Conservation (phyloP, 1,140 invertebrate species). For the Neodiprion virginianus region DNA sequence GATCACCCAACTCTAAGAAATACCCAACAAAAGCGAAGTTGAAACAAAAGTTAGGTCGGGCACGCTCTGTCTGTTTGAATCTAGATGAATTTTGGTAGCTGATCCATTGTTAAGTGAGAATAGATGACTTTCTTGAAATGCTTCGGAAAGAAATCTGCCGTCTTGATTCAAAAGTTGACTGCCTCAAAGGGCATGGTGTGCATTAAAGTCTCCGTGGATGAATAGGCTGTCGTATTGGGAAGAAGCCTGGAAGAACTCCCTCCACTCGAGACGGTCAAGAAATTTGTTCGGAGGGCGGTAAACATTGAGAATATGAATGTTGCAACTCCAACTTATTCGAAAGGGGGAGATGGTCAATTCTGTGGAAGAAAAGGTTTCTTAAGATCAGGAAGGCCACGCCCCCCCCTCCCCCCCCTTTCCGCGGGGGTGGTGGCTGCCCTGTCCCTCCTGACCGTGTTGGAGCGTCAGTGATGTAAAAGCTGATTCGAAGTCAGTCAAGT, state of each 20-base stretch:
- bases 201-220: constrained; percentile 29
- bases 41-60: no score
- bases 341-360: not conserved
- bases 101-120: no score
- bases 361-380: constrained; percentile 11
- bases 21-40: no score
- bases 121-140: no score
- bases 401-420: not conserved
- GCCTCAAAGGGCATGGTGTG: not conserved
- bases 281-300: constrained; percentile 11
- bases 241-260: not conserved
- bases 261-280: not conserved
- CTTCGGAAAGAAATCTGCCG: no score
- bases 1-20: rapidly evolving
- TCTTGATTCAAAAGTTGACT: no score
- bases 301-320: not conserved
- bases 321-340: constrained; percentile 9
- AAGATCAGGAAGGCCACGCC: constrained; percentile 20
- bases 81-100: no score
- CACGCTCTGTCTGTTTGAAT: no score
- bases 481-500: constrained; percentile 16
- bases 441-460: constrained; percentile 26
- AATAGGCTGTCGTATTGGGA: not conserved
- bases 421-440: not conserved
- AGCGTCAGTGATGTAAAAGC: not conserved